Percentiles rank a stretch among this genome's conserved stretches.
phyloP scores from a whole-genome alignment of 2,113 vertebrate species.

The Chelonoidis abingdonii region DNA sequence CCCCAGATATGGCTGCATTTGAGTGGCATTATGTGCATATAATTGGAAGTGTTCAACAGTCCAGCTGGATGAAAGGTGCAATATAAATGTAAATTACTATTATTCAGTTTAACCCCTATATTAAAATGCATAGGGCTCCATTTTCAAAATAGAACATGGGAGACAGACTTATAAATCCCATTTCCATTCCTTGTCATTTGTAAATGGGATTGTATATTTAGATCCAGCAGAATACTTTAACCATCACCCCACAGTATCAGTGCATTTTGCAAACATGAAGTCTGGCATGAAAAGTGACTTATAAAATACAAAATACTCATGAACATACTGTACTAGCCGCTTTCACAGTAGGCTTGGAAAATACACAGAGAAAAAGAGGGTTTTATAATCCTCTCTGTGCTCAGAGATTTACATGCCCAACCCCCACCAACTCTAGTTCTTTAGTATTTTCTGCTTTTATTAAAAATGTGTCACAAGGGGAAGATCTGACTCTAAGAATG shows the following conservation, averaged over 20 bases:
- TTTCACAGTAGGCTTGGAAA: background rate
- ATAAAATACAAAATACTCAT: background rate
- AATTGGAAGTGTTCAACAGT: slow-evolving; percentile 20
- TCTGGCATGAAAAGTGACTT: background rate
- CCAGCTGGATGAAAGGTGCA: slow-evolving; percentile 15
- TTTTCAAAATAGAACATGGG: background rate
- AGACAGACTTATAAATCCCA: background rate
- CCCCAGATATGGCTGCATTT: background rate
- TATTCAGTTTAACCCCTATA: slow-evolving; percentile 9
- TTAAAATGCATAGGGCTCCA: background rate
- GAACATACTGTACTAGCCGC: background rate
- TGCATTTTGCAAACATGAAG: background rate
- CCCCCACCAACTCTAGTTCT: background rate
- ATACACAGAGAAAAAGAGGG: background rate
- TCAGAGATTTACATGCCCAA: background rate
- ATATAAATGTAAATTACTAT: slow-evolving; percentile 49
- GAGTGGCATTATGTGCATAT: background rate
- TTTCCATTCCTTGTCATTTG: background rate
- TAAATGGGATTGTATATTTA: slow-evolving; percentile 14
- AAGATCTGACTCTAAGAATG: background rate
- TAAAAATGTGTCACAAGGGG: slow-evolving; percentile 9
- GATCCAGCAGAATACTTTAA: background rate
- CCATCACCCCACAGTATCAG: background rate
- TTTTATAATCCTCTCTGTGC: background rate
- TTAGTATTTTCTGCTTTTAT: background rate